A percentile compares a stretch with the other conserved stretches of the same genome.
These are phyloP conservation scores for Tonatia bakeri DNA, from an alignment of 2,113 vertebrate species.

Conservation along the genomic window DNA sequence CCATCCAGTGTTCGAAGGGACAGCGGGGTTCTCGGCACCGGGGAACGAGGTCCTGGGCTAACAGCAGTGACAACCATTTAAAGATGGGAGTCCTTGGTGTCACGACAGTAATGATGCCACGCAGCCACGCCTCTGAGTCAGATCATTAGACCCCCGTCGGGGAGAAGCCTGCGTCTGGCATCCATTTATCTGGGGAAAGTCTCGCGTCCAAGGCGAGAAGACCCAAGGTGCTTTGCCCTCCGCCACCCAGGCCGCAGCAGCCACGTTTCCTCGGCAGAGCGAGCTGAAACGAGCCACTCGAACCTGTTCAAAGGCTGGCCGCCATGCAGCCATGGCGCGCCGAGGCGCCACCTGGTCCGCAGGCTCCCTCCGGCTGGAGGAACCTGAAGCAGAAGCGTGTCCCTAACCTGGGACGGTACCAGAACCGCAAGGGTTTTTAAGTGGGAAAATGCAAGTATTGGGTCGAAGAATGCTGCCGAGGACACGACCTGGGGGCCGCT, in stretches of 20 bases:
- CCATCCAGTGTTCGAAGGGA: conserved; percentile 29
- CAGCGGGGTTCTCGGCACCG: not conserved
- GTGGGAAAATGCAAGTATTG: not conserved
- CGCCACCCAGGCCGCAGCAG: not conserved
- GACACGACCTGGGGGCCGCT: not conserved
- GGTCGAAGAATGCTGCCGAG: not conserved
- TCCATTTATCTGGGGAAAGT: accelerated
- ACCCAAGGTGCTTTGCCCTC: too few relatives aligned
- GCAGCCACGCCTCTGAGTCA: not conserved
- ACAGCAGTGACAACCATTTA: accelerated
- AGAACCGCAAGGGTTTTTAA: not conserved
- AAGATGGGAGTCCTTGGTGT: not conserved
- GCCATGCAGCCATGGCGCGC: accelerated
- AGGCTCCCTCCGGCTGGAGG: not conserved
- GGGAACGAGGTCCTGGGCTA: not conserved
- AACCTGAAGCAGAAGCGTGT: accelerated
- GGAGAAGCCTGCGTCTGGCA: not conserved
- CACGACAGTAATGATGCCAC: not conserved
- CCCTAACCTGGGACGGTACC: not conserved
- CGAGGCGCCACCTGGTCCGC: accelerated
- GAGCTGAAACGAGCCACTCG: not conserved
- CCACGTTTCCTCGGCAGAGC: not conserved
- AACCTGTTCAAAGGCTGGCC: accelerated
- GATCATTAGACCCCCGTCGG: accelerated
- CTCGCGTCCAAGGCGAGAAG: not conserved